Percentiles rank a stretch among this genome's conserved stretches.
These are phyloP conservation scores for Polylopha cassiicola DNA, from an alignment of 2,888 invertebrate species.

Conservation along the genomic window DNA sequence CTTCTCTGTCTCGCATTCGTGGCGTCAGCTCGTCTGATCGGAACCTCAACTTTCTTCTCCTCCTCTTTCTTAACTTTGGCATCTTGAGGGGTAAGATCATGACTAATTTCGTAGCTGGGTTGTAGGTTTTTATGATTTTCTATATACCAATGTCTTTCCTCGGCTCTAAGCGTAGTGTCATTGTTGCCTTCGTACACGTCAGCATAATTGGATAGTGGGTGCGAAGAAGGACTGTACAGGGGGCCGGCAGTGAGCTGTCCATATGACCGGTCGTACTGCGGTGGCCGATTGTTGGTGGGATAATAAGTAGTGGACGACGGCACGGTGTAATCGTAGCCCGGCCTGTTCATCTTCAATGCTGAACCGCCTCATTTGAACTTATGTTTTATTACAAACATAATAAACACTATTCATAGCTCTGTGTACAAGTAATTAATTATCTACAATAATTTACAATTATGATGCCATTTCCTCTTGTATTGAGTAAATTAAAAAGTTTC, in stretches of 20 bases:
- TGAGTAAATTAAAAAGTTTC: slow-evolving; percentile 14
- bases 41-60: slow-evolving; percentile 63
- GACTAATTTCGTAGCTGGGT: slow-evolving; percentile 54
- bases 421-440: slow-evolving; percentile 29
- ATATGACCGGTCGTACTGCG: slow-evolving; percentile 69
- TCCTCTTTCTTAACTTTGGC: slow-evolving; percentile 71
- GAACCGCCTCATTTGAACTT: slow-evolving; percentile 69
- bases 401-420: slow-evolving; percentile 42
- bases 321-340: slow-evolving; percentile 72
- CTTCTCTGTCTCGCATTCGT: slow-evolving; percentile 59
- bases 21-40: slow-evolving; percentile 56
- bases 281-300: slow-evolving; percentile 62
- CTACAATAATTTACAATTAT: slow-evolving; percentile 28
- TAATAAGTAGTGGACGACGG: slow-evolving; percentile 70
- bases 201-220: slow-evolving; percentile 69
- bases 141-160: slow-evolving; percentile 74
- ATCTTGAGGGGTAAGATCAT: slow-evolving; percentile 63
- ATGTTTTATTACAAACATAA: slow-evolving; percentile 47
- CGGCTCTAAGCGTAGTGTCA: slow-evolving; percentile 71
- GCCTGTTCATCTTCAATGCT: slow-evolving; percentile 73
- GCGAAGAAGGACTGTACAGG: slow-evolving; percentile 65
- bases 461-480: slow-evolving; percentile 44
- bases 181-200: slow-evolving; percentile 74
- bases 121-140: slow-evolving; percentile 72
- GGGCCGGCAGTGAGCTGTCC: slow-evolving; percentile 61